Evolutionary conservation across 2,113 vertebrate species (phyloP).

Genomic region (Rissa tridactyla): DNA sequence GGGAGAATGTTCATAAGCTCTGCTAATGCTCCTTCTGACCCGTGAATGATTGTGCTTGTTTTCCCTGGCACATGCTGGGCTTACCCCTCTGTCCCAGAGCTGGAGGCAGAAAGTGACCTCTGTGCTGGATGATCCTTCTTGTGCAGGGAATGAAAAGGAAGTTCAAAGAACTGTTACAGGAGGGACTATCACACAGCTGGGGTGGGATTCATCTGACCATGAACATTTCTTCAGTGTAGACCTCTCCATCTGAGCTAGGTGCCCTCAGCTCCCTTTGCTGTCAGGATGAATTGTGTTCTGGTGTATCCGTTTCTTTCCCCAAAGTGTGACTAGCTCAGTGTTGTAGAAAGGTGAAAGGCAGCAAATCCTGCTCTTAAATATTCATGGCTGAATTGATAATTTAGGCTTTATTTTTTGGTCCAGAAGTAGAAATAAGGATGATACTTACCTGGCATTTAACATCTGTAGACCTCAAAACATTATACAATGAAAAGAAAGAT

Average conservation of each 20-base stretch:
- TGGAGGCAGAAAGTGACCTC: conserved; percentile 4
- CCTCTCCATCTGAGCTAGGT: neutral
- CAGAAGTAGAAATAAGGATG: neutral
- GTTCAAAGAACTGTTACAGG: neutral
- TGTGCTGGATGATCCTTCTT: neutral
- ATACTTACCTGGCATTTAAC: neutral
- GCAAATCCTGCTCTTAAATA: neutral
- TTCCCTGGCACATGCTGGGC: neutral
- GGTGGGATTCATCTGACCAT: neutral
- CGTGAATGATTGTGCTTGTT: conserved; percentile 63
- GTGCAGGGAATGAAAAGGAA: neutral
- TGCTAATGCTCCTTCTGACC: conserved; percentile 30
- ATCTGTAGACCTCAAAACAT: neutral
- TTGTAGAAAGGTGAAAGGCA: neutral
- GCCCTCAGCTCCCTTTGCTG: neutral
- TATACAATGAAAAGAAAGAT: neutral
- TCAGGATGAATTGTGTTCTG: neutral
- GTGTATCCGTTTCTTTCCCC: neutral
- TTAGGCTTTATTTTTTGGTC: neutral
- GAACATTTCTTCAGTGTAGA: neutral
- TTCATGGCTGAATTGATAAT: neutral
- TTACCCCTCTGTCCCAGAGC: neutral
- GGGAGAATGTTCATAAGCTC: neutral
- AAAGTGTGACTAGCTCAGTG: neutral
- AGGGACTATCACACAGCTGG: neutral